Conservation (phyloP, 2,113 vertebrate species). For the Tautogolabrus adspersus region DNA sequence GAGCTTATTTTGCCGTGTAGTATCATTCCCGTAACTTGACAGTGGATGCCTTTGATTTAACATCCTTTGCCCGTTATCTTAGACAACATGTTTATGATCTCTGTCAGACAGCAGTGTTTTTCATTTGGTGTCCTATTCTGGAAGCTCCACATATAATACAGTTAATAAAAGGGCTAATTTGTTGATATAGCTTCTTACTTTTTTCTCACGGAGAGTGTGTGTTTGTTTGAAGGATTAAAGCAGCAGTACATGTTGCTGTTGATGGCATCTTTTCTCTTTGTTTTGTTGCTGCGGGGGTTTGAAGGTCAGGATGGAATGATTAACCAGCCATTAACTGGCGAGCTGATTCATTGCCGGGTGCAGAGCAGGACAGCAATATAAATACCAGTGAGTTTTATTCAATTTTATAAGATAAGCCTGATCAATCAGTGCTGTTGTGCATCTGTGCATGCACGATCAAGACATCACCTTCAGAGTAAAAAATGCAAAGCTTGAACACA, state of each 20-base stretch:
- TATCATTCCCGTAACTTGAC: background rate
- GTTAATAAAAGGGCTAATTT: slow-evolving; percentile 37
- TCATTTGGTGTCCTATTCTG: background rate
- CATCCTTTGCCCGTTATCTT: background rate
- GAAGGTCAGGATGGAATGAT: slow-evolving; percentile 66
- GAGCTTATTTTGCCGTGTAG: background rate
- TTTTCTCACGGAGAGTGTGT: slow-evolving; percentile 18
- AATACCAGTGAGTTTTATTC: slow-evolving; percentile 21
- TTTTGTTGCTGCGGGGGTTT: slow-evolving; percentile 63
- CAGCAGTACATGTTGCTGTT: slow-evolving; percentile 29
- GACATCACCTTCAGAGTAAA: slow-evolving; percentile 17
- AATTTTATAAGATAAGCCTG: slow-evolving; percentile 13
- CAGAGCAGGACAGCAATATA: slow-evolving; percentile 28
- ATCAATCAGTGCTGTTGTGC: background rate
- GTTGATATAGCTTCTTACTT: slow-evolving; percentile 36
- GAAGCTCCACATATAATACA: slow-evolving; percentile 4
- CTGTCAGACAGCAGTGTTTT: background rate
- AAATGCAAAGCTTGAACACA: background rate
- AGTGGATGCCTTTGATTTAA: background rate
- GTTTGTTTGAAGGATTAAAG: slow-evolving; percentile 57
- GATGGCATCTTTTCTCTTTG: slow-evolving; percentile 54
- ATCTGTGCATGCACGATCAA: slow-evolving; percentile 15
- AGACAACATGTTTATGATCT: background rate
- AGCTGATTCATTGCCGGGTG: slow-evolving; percentile 51
- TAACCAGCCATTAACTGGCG: slow-evolving; percentile 63